phyloP scores from a whole-genome alignment of 2,888 invertebrate species.

The Clostera curtula region DNA sequence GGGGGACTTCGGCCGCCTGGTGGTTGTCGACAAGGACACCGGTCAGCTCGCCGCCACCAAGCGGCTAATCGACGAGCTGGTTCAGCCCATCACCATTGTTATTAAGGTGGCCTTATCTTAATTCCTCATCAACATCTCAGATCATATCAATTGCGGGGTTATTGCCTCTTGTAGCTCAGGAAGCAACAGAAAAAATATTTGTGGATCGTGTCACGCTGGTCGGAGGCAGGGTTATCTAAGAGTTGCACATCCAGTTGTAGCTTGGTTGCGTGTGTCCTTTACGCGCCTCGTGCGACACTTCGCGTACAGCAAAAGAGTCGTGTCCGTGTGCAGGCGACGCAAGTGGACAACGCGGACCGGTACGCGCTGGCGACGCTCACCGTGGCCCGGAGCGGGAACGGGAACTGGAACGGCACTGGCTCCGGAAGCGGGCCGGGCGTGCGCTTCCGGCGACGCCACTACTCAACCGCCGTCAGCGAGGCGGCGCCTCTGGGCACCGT shows the following conservation, averaged over 20 bases:
- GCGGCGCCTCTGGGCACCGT: conserved; percentile 83
- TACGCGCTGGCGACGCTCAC: conserved; percentile 90
- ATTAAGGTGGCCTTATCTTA: conserved; percentile 75
- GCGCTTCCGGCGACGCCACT: conserved; percentile 82
- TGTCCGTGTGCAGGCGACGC: conserved; percentile 81
- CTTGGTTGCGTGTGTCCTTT: no score
- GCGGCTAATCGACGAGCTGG: conserved; percentile 71
- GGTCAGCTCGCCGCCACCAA: conserved; percentile 77
- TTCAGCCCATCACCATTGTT: conserved; percentile 85
- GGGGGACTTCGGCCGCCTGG: conserved; percentile 76
- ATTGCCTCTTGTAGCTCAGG: no score
- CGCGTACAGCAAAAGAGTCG: no score
- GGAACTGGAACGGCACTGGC: conserved; percentile 72
- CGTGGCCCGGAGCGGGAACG: conserved; percentile 71
- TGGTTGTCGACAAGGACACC: conserved; percentile 78
- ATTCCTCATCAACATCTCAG: no score
- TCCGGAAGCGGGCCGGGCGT: conserved; percentile 48
- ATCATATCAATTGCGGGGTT: no score
- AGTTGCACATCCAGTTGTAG: no score
- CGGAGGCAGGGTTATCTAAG: no score
- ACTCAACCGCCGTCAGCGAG: conserved; percentile 83
- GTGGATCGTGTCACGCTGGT: no score
- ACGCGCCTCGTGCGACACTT: no score
- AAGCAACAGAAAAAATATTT: no score
- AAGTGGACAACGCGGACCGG: conserved; percentile 89